Conservation (phyloP, 2,113 vertebrate genomes). For the Aspidoscelis tigris region DNA sequence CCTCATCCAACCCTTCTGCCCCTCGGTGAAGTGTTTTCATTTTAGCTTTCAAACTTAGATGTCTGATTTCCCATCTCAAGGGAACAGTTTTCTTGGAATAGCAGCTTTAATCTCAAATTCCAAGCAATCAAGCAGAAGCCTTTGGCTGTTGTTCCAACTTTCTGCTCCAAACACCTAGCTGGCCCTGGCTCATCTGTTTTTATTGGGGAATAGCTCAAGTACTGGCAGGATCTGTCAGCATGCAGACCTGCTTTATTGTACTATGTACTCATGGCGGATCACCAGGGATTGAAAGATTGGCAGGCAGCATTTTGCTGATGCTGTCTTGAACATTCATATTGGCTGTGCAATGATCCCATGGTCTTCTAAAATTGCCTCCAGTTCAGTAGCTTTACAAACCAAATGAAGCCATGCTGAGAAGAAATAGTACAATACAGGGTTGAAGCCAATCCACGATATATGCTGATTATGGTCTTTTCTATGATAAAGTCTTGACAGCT, state of each 20-base stretch:
- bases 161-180: conserved; percentile 49
- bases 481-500: not conserved
- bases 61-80: conserved; percentile 31
- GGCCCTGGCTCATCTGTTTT: conserved; percentile 52
- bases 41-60: not conserved
- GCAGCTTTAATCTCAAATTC: conserved; percentile 42
- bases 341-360: not conserved
- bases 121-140: conserved; percentile 36
- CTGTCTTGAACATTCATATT: conserved; percentile 22
- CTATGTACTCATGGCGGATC: conserved; percentile 28
- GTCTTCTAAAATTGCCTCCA: not conserved
- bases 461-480: not conserved
- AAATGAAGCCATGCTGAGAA: not conserved
- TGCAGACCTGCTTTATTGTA: conserved; percentile 25
- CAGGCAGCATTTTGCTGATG: conserved; percentile 18
- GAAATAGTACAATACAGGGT: not conserved
- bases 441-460: not conserved
- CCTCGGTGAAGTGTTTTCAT: conserved; percentile 5
- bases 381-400: conserved; percentile 9
- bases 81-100: conserved; percentile 17
- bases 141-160: conserved; percentile 41
- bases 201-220: conserved; percentile 40
- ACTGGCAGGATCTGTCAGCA: conserved; percentile 41
- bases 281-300: conserved; percentile 2
- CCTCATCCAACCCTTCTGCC: conserved; percentile 9